Conservation (phyloP, 2,113 vertebrate genomes). For the Hippocampus zosterae region DNA sequence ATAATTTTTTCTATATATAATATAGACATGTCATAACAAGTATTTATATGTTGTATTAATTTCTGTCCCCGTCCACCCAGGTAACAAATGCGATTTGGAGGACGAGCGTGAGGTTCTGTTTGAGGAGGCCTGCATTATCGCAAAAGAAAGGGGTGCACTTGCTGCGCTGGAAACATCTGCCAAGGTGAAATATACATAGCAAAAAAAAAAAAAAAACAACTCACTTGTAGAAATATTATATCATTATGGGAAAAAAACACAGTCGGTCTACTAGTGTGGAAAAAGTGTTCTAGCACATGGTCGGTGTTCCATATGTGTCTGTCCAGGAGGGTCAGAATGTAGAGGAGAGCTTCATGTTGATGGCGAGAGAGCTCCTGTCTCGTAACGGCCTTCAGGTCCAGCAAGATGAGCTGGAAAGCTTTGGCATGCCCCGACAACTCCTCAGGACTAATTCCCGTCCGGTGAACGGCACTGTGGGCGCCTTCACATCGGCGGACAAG, state of each 20-base stretch:
- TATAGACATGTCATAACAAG: neutral
- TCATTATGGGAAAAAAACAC: no score
- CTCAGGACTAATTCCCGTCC: slow-evolving; percentile 55
- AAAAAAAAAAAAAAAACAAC: neutral
- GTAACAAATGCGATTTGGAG: slow-evolving; percentile 87
- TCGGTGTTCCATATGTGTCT: neutral
- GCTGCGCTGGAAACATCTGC: slow-evolving; percentile 93
- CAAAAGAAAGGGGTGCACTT: slow-evolving; percentile 80
- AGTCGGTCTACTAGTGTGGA: no score
- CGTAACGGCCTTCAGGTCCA: slow-evolving; percentile 59
- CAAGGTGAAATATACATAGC: slow-evolving; percentile 41
- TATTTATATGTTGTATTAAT: neutral
- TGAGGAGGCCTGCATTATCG: slow-evolving; percentile 82
- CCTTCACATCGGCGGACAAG: slow-evolving; percentile 44
- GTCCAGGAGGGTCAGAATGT: slow-evolving; percentile 61
- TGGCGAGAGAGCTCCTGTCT: slow-evolving; percentile 61
- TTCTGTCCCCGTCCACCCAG: slow-evolving; percentile 53
- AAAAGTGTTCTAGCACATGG: no score
- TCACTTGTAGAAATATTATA: neutral
- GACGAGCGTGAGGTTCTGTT: slow-evolving; percentile 81
- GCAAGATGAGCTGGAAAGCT: slow-evolving; percentile 9
- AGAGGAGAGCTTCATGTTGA: slow-evolving; percentile 65
- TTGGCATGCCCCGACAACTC: slow-evolving; percentile 13
- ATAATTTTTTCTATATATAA: no score
- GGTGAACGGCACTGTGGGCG: neutral